Percentiles rank a stretch among this genome's conserved stretches.
These are phyloP conservation scores for Torymus texanus DNA, from an alignment of 2,888 invertebrate species.

Conservation along the genomic window DNA sequence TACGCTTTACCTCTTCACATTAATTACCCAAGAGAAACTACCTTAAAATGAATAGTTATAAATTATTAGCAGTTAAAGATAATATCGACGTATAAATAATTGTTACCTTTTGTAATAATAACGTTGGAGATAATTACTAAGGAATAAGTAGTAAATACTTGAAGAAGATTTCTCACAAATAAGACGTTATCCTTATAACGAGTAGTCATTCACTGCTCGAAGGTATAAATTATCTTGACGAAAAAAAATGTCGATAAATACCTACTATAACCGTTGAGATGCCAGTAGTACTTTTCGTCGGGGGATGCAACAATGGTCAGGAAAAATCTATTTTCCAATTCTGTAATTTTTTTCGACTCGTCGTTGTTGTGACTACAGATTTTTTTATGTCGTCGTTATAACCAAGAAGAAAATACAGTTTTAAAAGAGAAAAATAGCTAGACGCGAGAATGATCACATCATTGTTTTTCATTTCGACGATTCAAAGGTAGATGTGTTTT, in stretches of 20 bases:
- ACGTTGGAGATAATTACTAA: no score
- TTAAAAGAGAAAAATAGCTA: conserved; percentile 1
- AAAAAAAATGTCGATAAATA: conserved; percentile 3
- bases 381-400: conserved; percentile 47
- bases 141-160: background rate
- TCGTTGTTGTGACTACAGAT: conserved; percentile 49
- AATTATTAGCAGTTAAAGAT: conserved; percentile 15
- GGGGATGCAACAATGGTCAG: conserved; percentile 1
- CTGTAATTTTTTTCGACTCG: conserved; percentile 45
- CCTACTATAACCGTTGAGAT: conserved; percentile 1
- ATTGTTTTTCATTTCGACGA: conserved; percentile 20
- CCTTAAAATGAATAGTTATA: conserved; percentile 3
- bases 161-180: conserved; percentile 13
- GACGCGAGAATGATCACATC: background rate
- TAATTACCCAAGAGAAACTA: background rate
- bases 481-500: conserved; percentile 42
- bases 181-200: background rate
- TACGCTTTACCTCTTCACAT: background rate
- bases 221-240: conserved; percentile 11
- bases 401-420: conserved; percentile 21
- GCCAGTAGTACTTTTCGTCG: conserved; percentile 49
- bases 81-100: conserved; percentile 8
- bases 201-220: background rate
- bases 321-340: conserved; percentile 41
- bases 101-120: conserved; percentile 21